Conservation (phyloP, 2,888 invertebrate species). For the Orthosia incerta region DNA sequence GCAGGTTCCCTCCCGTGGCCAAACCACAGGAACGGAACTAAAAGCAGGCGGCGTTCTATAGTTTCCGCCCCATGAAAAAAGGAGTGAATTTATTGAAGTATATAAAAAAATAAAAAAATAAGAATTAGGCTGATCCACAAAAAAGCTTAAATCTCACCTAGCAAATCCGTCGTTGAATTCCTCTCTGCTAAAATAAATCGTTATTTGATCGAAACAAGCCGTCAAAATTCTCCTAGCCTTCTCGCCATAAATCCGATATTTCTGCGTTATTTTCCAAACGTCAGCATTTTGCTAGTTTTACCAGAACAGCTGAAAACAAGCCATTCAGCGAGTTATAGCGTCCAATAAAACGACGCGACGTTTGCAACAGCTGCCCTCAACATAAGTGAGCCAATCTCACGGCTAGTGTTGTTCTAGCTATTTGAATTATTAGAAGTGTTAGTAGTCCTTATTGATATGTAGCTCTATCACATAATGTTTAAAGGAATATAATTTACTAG, state of each 20-base stretch:
- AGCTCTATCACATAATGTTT: no score
- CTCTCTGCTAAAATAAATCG: neutral
- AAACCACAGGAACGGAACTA: no score
- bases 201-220: neutral
- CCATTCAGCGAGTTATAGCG: slow-evolving; percentile 43
- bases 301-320: slow-evolving; percentile 38
- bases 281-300: slow-evolving; percentile 38
- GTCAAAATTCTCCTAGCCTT: neutral
- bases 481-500: no score
- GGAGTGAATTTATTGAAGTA: no score
- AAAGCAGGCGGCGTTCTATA: no score
- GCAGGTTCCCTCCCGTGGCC: no score
- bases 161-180: no score
- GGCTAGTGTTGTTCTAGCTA: slow-evolving; percentile 5
- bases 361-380: slow-evolving; percentile 26
- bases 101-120: no score
- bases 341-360: slow-evolving; percentile 40
- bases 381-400: slow-evolving; percentile 52
- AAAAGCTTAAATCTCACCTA: no score
- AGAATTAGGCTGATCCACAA: no score
- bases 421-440: neutral
- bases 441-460: neutral
- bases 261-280: slow-evolving; percentile 12
- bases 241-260: slow-evolving; percentile 38
- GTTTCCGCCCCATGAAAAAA: no score